Evolutionary conservation across 1,140 invertebrate genomes (phyloP), one percentile per base, ranked within the genome.

Genomic region (Drosophila kurseongensis): DNA sequence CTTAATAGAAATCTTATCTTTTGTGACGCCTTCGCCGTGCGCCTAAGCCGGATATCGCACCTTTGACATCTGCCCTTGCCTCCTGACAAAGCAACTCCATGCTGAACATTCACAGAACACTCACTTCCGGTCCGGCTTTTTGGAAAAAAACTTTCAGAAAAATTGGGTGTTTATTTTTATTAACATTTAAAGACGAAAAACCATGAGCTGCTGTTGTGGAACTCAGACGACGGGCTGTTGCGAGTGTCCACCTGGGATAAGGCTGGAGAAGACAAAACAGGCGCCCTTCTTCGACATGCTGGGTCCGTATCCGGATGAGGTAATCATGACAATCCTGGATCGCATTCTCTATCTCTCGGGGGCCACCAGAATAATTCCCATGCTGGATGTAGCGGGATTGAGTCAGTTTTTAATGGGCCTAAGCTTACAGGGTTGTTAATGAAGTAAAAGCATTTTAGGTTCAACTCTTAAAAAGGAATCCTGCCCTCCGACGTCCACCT

Each of bases 1-100:
- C 86, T 90, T 90, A 90, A 90, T 90, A 90, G 88, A 90, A 90
- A 85, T 90, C 88, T 90, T 90, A 90, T 90, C 86, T 90, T 86
- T 89, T 90, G 78, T 67, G 72, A 68, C 58, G 71, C 86, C 66
- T 65, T 72, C 50, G 74, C 50, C 62, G 51, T 56, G 59, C 40
- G 75, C 51, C 60, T 86, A 86, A 86, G 78, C 81, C 86, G 85
- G 81, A 86, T 90, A 91, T 90, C 86, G 58, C 86, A 90, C 86
- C 86, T 90, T 90, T 90, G 86, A 91, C 86, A 90, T 90, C 88
- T 86, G 84, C 47, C 63, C 10, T 36, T 32, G 35, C 32, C n/a
- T 41, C 23, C 29, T 13, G 35, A 41, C 41, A 14, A 3, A 63
- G 51, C 71, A 75, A 10, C 38, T 48, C 23, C 10, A n/a, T n/a